Conservation (phyloP, 2,797 vertebrate genomes). For the Molossus alvarezi region DNA sequence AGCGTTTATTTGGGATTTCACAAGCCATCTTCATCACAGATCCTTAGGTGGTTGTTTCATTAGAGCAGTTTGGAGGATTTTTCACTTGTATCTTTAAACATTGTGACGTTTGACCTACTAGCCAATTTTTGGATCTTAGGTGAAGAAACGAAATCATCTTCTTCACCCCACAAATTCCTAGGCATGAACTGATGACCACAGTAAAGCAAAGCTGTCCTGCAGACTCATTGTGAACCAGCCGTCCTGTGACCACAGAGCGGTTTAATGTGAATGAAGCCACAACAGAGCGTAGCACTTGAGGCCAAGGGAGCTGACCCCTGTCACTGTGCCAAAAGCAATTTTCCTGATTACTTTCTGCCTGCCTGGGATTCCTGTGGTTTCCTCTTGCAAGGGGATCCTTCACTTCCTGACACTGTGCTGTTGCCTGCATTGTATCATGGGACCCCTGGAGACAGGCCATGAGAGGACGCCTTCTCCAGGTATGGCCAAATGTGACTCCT, state of each 20-base stretch:
- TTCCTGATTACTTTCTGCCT: conserved; percentile 77
- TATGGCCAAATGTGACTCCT: conserved; percentile 12
- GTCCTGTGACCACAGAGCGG: neutral
- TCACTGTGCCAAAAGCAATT: conserved; percentile 74
- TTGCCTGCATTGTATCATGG: neutral
- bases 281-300: conserved; percentile 44
- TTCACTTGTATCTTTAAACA: neutral
- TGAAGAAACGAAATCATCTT: conserved; percentile 17
- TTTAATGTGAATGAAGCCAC: conserved; percentile 72
- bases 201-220: conserved; percentile 25
- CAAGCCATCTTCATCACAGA: neutral
- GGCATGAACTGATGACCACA: neutral
- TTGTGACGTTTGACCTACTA: neutral
- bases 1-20: neutral
- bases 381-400: conserved; percentile 71
- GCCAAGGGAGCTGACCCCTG: conserved; percentile 66
- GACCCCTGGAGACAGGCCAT: neutral
- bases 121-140: conserved; percentile 19
- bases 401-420: conserved; percentile 1
- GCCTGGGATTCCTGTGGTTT: conserved; percentile 74
- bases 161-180: conserved; percentile 20
- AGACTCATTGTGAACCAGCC: neutral
- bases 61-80: conserved; percentile 30
- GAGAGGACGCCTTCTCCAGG: neutral
- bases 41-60: neutral